Percentiles rank a stretch among this genome's conserved stretches.
Evolutionary conservation across 1,140 invertebrate genomes (phyloP).

Genomic region (Scylla paramamosain): DNA sequence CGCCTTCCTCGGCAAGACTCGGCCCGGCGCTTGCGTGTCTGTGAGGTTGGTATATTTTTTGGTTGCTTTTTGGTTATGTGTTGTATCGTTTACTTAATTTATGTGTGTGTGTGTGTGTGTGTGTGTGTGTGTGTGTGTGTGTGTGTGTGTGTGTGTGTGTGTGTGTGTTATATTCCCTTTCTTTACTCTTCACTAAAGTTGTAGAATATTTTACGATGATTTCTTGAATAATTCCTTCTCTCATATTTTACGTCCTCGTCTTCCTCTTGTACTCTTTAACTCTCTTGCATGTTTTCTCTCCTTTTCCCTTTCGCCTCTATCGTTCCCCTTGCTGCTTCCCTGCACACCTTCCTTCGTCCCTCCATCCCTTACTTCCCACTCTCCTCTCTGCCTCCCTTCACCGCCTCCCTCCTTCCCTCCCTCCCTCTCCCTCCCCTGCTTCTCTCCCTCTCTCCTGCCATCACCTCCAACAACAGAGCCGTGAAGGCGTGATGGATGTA

Average conservation of each 20-base stretch:
- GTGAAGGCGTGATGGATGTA: conserved; percentile 49
- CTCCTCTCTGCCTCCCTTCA: not conserved
- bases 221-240: not conserved
- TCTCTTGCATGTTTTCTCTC: conserved; percentile 11
- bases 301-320: conserved; percentile 36
- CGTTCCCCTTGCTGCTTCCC: not conserved
- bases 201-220: not conserved
- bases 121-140: conserved; percentile 2
- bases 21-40: too few relatives aligned
- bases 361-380: not conserved
- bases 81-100: too few relatives aligned
- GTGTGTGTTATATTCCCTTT: not conserved
- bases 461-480: not conserved
- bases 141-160: conserved; percentile 16
- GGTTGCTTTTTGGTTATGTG: too few relatives aligned
- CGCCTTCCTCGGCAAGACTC: too few relatives aligned
- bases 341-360: not conserved
- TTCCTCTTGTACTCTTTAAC: not conserved
- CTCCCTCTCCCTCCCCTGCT: not conserved
- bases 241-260: not conserved
- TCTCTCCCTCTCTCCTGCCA: conserved; percentile 5
- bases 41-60: too few relatives aligned
- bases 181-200: not conserved
- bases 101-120: not conserved
- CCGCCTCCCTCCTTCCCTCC: not conserved